A percentile compares a stretch with the other conserved stretches of the same genome.
phyloP scores from a whole-genome alignment of 2,888 invertebrate species.

The Xestoiulus laeticollis region DNA sequence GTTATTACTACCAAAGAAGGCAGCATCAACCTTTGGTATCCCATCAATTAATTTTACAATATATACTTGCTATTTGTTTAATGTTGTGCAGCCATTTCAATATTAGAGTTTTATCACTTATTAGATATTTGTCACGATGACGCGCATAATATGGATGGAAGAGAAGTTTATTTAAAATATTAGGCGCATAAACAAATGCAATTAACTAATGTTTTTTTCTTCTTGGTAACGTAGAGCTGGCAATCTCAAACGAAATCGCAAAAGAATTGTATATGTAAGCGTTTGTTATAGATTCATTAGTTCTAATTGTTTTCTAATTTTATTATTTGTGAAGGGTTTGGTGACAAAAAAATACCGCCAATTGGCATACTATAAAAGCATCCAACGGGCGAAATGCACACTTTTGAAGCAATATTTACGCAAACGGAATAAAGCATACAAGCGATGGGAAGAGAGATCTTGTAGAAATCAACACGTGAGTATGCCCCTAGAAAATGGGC shows the following conservation, averaged over 20 bases:
- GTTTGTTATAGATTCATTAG: not conserved
- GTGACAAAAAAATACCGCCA: not conserved
- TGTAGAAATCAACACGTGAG: not conserved
- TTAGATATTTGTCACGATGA: no score
- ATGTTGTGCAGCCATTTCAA: not conserved
- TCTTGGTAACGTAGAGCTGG: no score
- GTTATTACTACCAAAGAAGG: not conserved
- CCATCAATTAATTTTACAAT: not conserved
- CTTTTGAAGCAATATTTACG: not conserved
- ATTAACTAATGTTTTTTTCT: not conserved
- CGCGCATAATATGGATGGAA: not conserved
- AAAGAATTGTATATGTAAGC: not conserved
- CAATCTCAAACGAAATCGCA: not conserved
- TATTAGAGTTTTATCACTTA: not conserved
- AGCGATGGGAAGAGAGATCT: not conserved
- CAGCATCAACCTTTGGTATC: not conserved
- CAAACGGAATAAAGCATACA: not conserved
- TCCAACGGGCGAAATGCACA: not conserved
- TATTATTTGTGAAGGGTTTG: not conserved
- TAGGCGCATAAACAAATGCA: not conserved
- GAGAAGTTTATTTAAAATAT: not conserved
- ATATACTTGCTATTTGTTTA: not conserved
- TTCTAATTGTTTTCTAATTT: not conserved
- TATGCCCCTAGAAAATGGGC: not conserved
- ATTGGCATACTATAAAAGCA: not conserved